Base-by-base conservation (phyloP, 2,113 vertebrate species). In the Leptodactylus fuscus region DNA sequence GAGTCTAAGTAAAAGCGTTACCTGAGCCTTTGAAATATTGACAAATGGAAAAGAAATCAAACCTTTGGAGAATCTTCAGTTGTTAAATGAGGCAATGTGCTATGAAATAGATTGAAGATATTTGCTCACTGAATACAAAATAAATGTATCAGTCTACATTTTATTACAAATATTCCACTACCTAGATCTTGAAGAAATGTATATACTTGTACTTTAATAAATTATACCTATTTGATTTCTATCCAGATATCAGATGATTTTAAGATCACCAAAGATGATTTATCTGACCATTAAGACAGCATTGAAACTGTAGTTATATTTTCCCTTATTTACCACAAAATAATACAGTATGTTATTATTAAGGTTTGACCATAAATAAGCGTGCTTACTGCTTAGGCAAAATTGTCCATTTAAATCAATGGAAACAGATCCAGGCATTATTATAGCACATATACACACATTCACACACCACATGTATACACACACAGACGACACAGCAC, bases 21-120 rank as follows among this genome's bases (percentile, higher is more conserved):
- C 71, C 70, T 62, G 71, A 83, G 82, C 82, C 49, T 83, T 83
- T 83, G 82, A 75, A 83, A 83, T 83, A 83, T 83, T 83, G 82
- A 83, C 69, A 74, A 83, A 74, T 74, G 82, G 71, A 83, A 83
- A 82, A 51, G 70, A 83, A 83, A 75, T 75, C 82, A 83, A 83
- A 83, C 82, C 82, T 83, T 75, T 82, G 41, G 81, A 82, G 65
- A 82, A 82, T 82, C 67, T 82, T 70, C 49, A 53, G 81, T 82
- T 82, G 81, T 82, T 81, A 82, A 82, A 82, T 82, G 81, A 82
- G 67, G 81, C 81, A 82, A 73, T 82, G 81, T 71, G 46, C 46
- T 82, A 82, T 82, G 81, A 82, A 82, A 82, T 82, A 82, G 81
- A 82, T 82, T 82, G 81, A 82, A 71, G 65, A 82, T 82, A 82